These are phyloP conservation scores for Pteromalus puparum DNA, from an alignment of 1,140 invertebrate genomes.

Conservation along the genomic window DNA sequence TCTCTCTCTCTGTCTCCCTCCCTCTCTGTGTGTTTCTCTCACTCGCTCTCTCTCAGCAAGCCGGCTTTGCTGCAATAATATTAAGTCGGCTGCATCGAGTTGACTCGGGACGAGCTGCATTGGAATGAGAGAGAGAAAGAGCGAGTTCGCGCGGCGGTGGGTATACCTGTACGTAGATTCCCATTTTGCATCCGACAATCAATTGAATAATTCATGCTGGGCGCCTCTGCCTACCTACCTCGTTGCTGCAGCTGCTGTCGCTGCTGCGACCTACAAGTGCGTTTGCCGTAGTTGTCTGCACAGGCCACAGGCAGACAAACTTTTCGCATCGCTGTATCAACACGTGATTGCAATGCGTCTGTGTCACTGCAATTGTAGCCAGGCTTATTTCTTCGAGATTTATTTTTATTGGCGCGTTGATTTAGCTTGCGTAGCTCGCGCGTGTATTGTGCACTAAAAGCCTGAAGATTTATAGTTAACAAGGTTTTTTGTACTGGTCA, in stretches of 20 bases:
- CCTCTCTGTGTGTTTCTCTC: no score
- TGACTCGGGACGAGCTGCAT: not conserved
- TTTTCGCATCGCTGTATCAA: constrained; percentile 29
- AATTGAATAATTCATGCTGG: constrained; percentile 51
- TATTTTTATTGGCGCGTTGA: not conserved
- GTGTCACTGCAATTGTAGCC: not conserved
- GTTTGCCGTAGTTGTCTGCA: not conserved
- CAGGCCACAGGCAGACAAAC: not conserved
- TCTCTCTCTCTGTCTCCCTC: no score
- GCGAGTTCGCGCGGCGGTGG: not conserved
- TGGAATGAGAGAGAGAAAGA: not conserved
- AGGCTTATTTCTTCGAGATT: not conserved
- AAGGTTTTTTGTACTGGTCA: no score
- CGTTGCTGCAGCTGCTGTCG: no score
- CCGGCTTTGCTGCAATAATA: not conserved
- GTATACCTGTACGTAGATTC: not conserved
- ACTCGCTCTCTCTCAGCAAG: no score
- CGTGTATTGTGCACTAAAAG: no score
- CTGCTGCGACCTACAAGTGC: not conserved
- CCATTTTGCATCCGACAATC: constrained; percentile 40
- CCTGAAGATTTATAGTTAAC: no score
- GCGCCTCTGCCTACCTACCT: not conserved
- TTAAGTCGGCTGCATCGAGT: not conserved
- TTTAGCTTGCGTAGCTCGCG: not conserved
- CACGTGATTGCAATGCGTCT: constrained; percentile 9